Conservation (phyloP, 2,888 invertebrate genomes). For the Brassicogethes aeneus region DNA sequence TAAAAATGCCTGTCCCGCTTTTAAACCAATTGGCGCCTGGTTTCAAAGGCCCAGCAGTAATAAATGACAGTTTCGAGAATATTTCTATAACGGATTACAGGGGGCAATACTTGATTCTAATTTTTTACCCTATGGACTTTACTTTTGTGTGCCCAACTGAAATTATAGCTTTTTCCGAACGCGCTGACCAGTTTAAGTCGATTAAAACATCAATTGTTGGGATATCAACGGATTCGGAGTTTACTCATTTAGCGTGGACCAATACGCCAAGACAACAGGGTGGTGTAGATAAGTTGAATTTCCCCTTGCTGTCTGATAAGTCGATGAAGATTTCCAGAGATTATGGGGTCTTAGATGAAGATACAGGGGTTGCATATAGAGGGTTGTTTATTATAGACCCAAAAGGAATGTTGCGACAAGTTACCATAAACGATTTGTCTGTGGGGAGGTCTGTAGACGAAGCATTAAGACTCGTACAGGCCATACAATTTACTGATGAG, state of each 20-base stretch:
- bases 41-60: neutral
- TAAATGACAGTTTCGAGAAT: neutral
- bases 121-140: neutral
- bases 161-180: constrained; percentile 94
- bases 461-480: neutral
- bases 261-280: constrained; percentile 31
- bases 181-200: too few relatives aligned
- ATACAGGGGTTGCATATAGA: neutral
- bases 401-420: constrained; percentile 44
- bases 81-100: neutral
- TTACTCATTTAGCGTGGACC: neutral
- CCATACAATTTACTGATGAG: neutral
- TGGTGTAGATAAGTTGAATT: neutral
- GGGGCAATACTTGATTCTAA: neutral
- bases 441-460: neutral
- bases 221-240: neutral
- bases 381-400: neutral
- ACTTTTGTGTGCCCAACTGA: neutral
- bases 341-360: neutral
- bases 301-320: neutral
- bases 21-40: neutral
- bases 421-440: neutral
- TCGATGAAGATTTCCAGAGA: neutral
- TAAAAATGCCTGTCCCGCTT: too few relatives aligned
- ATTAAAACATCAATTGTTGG: too few relatives aligned